Conservation (phyloP, 2,797 vertebrate species). For the Lophius americanus region DNA sequence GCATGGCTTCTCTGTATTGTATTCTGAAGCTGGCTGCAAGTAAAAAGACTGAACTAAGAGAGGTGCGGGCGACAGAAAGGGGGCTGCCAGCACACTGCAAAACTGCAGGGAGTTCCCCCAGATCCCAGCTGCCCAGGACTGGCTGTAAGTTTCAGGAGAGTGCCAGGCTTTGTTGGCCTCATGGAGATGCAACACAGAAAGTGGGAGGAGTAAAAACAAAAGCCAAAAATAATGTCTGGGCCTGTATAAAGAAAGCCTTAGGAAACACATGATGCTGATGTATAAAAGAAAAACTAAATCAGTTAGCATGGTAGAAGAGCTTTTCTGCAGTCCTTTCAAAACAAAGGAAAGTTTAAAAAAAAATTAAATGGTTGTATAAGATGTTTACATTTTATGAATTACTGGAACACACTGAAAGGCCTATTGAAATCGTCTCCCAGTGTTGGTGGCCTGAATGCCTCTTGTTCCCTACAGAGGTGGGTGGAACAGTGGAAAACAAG, state of each 20-base stretch:
- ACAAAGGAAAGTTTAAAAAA: conserved; percentile 49
- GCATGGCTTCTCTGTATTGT: conserved; percentile 81
- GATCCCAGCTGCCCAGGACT: conserved; percentile 83
- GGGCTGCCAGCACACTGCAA: conserved; percentile 76
- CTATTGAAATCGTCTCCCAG: conserved; percentile 39
- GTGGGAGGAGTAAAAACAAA: conserved; percentile 64
- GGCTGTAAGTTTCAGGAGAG: conserved; percentile 74
- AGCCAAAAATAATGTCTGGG: conserved; percentile 73
- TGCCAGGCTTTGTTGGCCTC: conserved; percentile 81
- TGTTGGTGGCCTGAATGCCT: conserved; percentile 46
- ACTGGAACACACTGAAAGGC: conserved; percentile 41
- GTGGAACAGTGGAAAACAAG: conserved; percentile 52
- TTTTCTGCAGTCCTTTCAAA: conserved; percentile 34
- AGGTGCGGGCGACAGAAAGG: conserved; percentile 58
- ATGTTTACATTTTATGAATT: conserved; percentile 52
- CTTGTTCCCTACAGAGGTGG: conserved; percentile 42
- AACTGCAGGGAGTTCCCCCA: conserved; percentile 81
- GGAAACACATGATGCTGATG: conserved; percentile 66
- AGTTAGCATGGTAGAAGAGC: conserved; percentile 38
- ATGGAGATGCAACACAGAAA: conserved; percentile 71
- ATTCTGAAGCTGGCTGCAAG: conserved; percentile 74
- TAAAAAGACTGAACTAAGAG: conserved; percentile 78
- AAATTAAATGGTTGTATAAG: conserved; percentile 57
- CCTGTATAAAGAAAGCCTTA: conserved; percentile 66
- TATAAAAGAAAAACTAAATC: conserved; percentile 48